Base-by-base conservation (phyloP, 2,888 invertebrate species). In the Lucinisca nassula region DNA sequence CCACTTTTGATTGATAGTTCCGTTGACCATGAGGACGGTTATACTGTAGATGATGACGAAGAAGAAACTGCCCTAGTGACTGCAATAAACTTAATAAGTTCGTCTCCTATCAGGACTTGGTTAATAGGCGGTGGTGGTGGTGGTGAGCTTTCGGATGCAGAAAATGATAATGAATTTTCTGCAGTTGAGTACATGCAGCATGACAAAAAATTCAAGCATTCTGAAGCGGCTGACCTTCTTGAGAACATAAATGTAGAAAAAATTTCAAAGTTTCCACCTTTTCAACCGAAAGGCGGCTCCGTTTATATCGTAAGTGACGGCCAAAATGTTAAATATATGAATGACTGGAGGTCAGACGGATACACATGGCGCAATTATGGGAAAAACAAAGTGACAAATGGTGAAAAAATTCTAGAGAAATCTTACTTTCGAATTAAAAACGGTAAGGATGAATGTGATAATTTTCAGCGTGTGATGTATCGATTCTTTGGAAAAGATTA, bases 301-400 rank as follows among this genome's bases (percentile, higher is more conserved):
- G 61, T 61, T 24, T 61, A 30, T 30, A 4, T 61, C 3, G 3
- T 61, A 4, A 61, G 27, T 24, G 61, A 61, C 30, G 14, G 61
- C n/a, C 61, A 61, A 61, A 4, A 61, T 8, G 14, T 24, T 61
- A 2, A 61, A 27, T 8, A 61, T 61, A 61, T 8, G 61, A 14
- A 61, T 30, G 61, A 61, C 61, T 61, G 61, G 61, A 2, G 61
- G 6, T 2, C 61, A 27, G 61, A 61, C 30, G 61, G 61, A 30
- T 61, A 61, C 14, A 61, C 61, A 1, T 61, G 61, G 61, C 24
- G 61, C 2, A 61, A 61, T 30, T 61, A 61, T 61, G 61, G 61
- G 61, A 61, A 61, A 61, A 61, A 30, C 30, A 61, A 61, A 27
- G 61, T 61, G 30, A 61, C 61, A 61, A 61, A 61, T 14, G 61